These are phyloP conservation scores for Hiodon alosoides DNA, from an alignment of 2,113 vertebrate genomes.

Conservation along the genomic window DNA sequence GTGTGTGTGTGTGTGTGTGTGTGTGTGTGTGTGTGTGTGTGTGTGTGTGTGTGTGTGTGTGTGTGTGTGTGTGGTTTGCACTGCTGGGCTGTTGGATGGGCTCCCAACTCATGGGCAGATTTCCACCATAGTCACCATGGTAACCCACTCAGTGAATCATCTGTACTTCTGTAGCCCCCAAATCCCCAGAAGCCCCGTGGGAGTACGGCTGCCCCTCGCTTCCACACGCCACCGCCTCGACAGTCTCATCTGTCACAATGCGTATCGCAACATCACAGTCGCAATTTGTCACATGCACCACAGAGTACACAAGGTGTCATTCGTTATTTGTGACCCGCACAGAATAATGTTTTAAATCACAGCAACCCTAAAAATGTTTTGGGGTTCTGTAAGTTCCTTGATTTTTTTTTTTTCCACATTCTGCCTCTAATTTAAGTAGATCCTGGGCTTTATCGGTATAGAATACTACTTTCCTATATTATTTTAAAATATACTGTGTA, in stretches of 20 bases:
- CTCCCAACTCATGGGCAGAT: constrained; percentile 22
- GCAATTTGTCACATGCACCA: constrained; percentile 7
- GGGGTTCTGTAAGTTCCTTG: too few species aligned
- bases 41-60: constrained; percentile 32
- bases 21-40: constrained; percentile 22
- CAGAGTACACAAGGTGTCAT: not conserved
- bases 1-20: too few species aligned
- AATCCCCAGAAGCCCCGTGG: not conserved
- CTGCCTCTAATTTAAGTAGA: too few species aligned
- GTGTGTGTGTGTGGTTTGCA: constrained; percentile 17
- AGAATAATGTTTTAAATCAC: constrained; percentile 7
- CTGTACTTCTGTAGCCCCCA: constrained; percentile 9
- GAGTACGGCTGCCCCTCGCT: constrained; percentile 6
- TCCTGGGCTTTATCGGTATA: too few species aligned
- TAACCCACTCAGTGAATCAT: constrained; percentile 18
- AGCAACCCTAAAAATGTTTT: too few species aligned
- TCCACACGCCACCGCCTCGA: constrained; percentile 14
- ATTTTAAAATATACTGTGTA: too few species aligned
- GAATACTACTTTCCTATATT: too few species aligned
- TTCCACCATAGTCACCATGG: constrained; percentile 20
- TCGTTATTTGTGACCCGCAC: not conserved
- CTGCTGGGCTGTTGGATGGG: constrained; percentile 12
- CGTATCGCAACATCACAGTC: constrained; percentile 9
- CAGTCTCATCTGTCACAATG: not conserved
- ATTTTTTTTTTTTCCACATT: too few species aligned